These are phyloP conservation scores for Agrochola lychnidis DNA, from an alignment of 2,888 invertebrate genomes.

Conservation along the genomic window DNA sequence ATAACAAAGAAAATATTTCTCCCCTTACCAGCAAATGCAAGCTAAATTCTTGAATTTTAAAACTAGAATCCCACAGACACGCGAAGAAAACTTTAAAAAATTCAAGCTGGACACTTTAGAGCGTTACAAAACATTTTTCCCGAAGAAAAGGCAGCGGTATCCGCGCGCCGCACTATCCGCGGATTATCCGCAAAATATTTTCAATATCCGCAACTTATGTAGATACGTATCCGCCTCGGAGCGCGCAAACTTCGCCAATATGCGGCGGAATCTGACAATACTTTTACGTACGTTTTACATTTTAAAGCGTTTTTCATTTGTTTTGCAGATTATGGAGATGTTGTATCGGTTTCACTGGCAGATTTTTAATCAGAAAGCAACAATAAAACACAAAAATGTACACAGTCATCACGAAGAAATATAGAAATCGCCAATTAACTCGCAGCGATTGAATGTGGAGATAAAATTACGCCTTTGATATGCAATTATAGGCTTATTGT, in stretches of 20 bases:
- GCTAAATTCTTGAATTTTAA: slow-evolving; percentile 51
- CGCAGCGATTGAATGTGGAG: background rate
- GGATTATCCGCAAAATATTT: slow-evolving; percentile 82
- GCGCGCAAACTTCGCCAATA: slow-evolving; percentile 66
- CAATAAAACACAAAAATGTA: background rate
- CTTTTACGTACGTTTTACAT: slow-evolving; percentile 62
- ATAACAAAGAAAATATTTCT: slow-evolving; percentile 21
- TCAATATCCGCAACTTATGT: slow-evolving; percentile 81
- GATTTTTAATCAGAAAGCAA: slow-evolving; percentile 4
- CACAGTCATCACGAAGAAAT: background rate
- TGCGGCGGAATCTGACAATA: slow-evolving; percentile 66
- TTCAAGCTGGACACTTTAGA: slow-evolving; percentile 57
- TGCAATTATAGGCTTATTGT: background rate
- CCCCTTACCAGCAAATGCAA: slow-evolving; percentile 35
- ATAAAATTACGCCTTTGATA: background rate
- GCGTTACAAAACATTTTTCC: slow-evolving; percentile 64
- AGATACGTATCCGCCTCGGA: slow-evolving; percentile 64
- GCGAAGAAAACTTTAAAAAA: slow-evolving; percentile 55
- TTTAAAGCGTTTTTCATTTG: slow-evolving; percentile 54
- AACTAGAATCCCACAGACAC: slow-evolving; percentile 22
- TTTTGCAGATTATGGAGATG: slow-evolving; percentile 39
- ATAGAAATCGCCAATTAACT: background rate
- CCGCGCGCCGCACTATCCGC: slow-evolving; percentile 59
- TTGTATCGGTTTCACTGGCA: background rate
- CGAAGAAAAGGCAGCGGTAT: slow-evolving; percentile 49